Conservation (phyloP, 1,140 invertebrate species). For the Pemphigus obesinymphae region DNA sequence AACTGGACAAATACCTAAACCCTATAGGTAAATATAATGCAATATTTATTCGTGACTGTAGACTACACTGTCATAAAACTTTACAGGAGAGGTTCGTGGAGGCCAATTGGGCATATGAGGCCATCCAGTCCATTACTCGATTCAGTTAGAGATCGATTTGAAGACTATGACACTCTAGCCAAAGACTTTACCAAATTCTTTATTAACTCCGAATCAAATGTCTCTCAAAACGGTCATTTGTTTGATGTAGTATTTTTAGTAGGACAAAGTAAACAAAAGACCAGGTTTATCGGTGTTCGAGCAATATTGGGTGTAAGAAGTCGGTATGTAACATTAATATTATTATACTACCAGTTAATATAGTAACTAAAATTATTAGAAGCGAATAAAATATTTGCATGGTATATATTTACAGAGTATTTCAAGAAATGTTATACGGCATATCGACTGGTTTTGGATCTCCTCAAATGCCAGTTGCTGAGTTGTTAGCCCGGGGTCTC, state of each 20-base stretch:
- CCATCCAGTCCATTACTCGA: conserved; percentile 87
- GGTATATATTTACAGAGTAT: conserved; percentile 57
- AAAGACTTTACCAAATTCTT: conserved; percentile 88
- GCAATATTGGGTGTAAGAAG: conserved; percentile 86
- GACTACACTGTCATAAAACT: not conserved
- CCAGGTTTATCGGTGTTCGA: conserved; percentile 70
- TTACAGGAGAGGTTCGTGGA: conserved; percentile 75
- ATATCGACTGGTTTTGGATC: conserved; percentile 91
- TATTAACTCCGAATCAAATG: conserved; percentile 71
- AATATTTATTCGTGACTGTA: not conserved
- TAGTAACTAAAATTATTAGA: too few relatives aligned
- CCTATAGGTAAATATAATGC: conserved; percentile 68
- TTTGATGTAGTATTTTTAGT: conserved; percentile 90
- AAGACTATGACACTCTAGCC: conserved; percentile 88
- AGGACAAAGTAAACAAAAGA: conserved; percentile 84
- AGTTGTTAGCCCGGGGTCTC: conserved; percentile 75
- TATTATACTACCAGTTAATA: too few relatives aligned
- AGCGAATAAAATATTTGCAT: too few relatives aligned
- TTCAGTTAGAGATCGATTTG: conserved; percentile 85
- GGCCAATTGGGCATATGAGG: conserved; percentile 90
- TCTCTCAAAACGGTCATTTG: conserved; percentile 66
- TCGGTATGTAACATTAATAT: conserved; percentile 60
- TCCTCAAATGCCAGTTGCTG: conserved; percentile 83
- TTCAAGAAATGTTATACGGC: conserved; percentile 92
- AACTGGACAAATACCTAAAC: conserved; percentile 92